Evolutionary conservation across 2,888 invertebrate species (phyloP), one percentile per base, ranked within the genome.

Genomic region (Isoperla grammatica): DNA sequence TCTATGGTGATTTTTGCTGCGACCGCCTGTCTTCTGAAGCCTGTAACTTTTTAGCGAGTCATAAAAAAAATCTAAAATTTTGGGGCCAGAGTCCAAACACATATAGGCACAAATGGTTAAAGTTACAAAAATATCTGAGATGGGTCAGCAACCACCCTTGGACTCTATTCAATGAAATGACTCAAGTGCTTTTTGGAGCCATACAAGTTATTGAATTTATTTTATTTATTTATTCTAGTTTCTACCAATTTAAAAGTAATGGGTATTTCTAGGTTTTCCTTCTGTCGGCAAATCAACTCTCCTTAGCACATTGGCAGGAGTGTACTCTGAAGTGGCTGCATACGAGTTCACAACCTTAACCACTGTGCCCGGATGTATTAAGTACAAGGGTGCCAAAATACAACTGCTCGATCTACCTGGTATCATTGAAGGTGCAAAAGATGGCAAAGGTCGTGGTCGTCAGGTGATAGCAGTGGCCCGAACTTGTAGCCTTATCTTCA

Each of bases 291-390:
- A 99, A 75, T 98, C 98, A 0, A 99, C 99, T 0, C 76, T 99
- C 55, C 79, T 99, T 12, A 96, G 93, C 66, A 99, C 95, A 68
- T 76, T 99, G 65, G 98, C 99, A n/a, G 99, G 99, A 12, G 99
- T 99, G 9, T 99, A 99, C 74, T 98, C 98, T 0, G 99, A 99
- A 78, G 98, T 98, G 5, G 99, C 98, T 35, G 97, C 98, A 0
- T 99, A 99, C 73, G 99, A 99, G 78, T 99, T 99, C 77, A 99
- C 99, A 65, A 99, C 99, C 0, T 82, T 99, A 4, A 99, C 99
- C 1, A 99, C 99, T 8, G 99, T 99, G 11, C 99, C 99, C 0
- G 99, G 99, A 13, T 99, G 99, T 72, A 97, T 98, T 68, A 95
- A 94, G 77, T 95, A 95, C 74, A 98, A 99, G 77, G 99, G 98